phyloP scores from a whole-genome alignment of 2,888 invertebrate genomes.

The Arge pagana region DNA sequence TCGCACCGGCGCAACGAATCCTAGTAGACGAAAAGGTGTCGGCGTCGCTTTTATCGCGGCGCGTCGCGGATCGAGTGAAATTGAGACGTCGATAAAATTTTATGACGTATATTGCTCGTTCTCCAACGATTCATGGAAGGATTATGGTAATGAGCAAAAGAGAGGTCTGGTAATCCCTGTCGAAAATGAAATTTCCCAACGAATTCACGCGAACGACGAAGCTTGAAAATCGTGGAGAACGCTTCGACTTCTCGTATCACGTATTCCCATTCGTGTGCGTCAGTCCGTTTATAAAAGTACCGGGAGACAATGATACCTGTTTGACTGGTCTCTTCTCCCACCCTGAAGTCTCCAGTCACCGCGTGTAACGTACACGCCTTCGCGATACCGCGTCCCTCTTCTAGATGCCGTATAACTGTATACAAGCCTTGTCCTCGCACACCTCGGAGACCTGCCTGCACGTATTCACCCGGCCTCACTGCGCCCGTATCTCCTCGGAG shows the following conservation, averaged over 20 bases:
- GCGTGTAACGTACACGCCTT: not conserved
- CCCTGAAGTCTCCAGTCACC: conserved; percentile 24
- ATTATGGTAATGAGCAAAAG: conserved; percentile 26
- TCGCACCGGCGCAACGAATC: not conserved
- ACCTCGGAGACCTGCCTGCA: too few relatives aligned
- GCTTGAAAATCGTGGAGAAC: too few relatives aligned
- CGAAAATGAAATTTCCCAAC: conserved; percentile 6
- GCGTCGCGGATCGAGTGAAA: too few relatives aligned
- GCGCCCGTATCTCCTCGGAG: too few relatives aligned
- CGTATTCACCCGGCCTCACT: too few relatives aligned
- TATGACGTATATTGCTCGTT: not conserved
- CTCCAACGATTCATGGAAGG: conserved; percentile 24
- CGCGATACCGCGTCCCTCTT: too few relatives aligned
- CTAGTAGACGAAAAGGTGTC: not conserved
- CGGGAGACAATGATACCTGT: conserved; percentile 50
- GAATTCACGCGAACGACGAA: conserved; percentile 8
- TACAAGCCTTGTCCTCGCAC: too few relatives aligned
- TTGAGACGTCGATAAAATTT: conserved; percentile 27
- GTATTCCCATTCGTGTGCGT: not conserved
- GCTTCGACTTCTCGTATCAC: not conserved
- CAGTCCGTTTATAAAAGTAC: conserved; percentile 18
- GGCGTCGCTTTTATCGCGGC: not conserved
- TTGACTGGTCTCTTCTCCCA: conserved; percentile 49
- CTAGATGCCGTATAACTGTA: too few relatives aligned
- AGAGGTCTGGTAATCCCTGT: not conserved